Evolutionary conservation across 2,113 vertebrate species (phyloP).

Genomic region (Carassius auratus): DNA sequence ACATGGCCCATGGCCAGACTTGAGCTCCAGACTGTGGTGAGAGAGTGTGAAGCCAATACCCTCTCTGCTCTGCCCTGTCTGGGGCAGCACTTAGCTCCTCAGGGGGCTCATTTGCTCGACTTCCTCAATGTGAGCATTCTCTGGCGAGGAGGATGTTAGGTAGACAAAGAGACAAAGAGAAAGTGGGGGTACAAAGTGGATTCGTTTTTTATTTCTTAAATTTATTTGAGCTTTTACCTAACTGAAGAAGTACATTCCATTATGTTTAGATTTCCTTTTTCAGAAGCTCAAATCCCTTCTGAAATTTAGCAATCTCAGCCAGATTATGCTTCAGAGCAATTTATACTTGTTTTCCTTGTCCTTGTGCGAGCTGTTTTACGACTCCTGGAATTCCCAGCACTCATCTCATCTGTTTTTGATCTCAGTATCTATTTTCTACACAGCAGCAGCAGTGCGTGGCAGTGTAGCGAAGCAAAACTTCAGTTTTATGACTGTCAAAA

Average conservation of each 20-base stretch:
- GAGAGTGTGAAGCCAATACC: slow-evolving; percentile 49
- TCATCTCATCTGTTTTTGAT: slow-evolving; percentile 51
- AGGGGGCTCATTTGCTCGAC: slow-evolving; percentile 22
- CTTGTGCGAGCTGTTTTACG: slow-evolving; percentile 41
- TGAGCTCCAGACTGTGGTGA: slow-evolving; percentile 40
- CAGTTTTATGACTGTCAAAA: slow-evolving; percentile 45
- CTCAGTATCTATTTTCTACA: slow-evolving; percentile 21
- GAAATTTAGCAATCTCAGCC: slow-evolving; percentile 42
- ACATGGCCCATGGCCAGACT: slow-evolving; percentile 24
- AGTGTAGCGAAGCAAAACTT: slow-evolving; percentile 11
- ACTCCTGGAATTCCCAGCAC: slow-evolving; percentile 30
- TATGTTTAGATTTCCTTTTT: slow-evolving; percentile 15
- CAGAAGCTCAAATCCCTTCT: slow-evolving; percentile 30
- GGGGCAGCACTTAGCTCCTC: slow-evolving; percentile 41
- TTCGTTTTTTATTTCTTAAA: slow-evolving; percentile 18
- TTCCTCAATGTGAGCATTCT: slow-evolving; percentile 1
- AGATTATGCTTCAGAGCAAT: slow-evolving; percentile 43
- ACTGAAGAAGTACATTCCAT: slow-evolving; percentile 41
- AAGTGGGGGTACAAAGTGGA: not conserved
- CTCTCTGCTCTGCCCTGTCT: slow-evolving; percentile 6
- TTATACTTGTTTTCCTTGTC: slow-evolving; percentile 46
- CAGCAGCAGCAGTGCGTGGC: not conserved
- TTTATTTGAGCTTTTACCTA: slow-evolving; percentile 42
- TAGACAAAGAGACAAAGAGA: slow-evolving; percentile 11
- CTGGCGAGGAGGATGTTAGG: not conserved